Conservation (phyloP, 2,113 vertebrate species). For the Misgurnus anguillicaudatus region DNA sequence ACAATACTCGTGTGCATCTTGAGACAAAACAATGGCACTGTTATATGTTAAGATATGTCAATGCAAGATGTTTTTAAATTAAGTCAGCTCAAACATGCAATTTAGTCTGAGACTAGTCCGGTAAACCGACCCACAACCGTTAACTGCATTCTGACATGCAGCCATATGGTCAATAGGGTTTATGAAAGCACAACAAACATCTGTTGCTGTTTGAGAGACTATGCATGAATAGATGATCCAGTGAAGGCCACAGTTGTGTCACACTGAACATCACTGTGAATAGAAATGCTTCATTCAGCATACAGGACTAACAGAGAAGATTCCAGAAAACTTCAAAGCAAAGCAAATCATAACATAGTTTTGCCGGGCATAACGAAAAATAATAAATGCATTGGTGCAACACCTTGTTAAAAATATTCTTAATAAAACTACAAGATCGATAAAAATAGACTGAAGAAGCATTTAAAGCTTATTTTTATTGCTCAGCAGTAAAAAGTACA, state of each 20-base stretch:
- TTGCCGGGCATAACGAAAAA: neutral
- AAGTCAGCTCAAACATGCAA: too few relatives aligned
- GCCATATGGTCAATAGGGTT: neutral
- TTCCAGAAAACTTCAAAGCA: constrained; percentile 33
- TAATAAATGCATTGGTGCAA: neutral
- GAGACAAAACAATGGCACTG: too few relatives aligned
- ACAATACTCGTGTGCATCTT: too few relatives aligned
- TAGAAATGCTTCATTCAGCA: constrained; percentile 47
- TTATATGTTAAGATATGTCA: too few relatives aligned
- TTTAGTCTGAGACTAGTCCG: too few relatives aligned
- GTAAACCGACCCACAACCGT: neutral
- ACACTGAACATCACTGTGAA: constrained; percentile 13
- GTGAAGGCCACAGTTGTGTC: neutral
- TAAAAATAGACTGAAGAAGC: constrained; percentile 29
- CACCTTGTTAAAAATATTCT: neutral
- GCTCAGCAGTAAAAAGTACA: constrained; percentile 82
- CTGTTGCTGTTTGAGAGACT: constrained; percentile 23
- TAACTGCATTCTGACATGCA: constrained; percentile 7
- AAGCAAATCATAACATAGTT: neutral
- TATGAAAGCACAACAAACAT: constrained; percentile 1
- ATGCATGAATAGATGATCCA: neutral
- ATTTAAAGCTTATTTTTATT: constrained; percentile 69
- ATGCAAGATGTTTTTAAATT: too few relatives aligned
- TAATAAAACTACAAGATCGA: neutral
- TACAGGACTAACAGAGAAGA: neutral